Conservation (phyloP, 2,888 invertebrate genomes). For the Chloromyia formosa region DNA sequence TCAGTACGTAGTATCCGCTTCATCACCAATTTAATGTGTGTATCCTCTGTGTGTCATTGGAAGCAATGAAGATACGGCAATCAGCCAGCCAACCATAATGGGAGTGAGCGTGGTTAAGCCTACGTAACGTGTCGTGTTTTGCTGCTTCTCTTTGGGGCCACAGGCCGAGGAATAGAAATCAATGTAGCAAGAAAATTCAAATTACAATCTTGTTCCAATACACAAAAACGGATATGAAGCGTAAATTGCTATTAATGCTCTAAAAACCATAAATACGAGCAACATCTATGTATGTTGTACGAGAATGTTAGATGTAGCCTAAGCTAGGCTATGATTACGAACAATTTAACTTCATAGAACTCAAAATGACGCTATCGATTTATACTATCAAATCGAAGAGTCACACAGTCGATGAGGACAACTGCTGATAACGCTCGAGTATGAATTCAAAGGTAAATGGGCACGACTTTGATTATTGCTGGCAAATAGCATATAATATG, state of each 20-base stretch:
- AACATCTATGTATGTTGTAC: background rate
- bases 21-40: background rate
- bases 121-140: too few relatives aligned
- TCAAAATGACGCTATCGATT: slow-evolving; percentile 1
- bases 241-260: too few relatives aligned
- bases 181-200: slow-evolving; percentile 10
- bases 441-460: background rate
- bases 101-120: too few relatives aligned
- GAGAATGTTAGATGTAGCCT: too few relatives aligned
- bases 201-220: background rate
- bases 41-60: background rate
- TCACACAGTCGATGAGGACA: background rate
- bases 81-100: background rate
- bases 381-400: background rate
- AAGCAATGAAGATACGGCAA: background rate
- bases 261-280: background rate
- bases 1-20: background rate
- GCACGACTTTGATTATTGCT: background rate
- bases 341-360: background rate
- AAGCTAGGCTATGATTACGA: background rate
- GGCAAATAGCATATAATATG: slow-evolving; percentile 5
- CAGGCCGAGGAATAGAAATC: background rate
- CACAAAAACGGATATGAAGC: background rate
- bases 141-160: too few relatives aligned
- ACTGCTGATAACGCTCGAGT: background rate